Evolutionary conservation across 2,888 invertebrate genomes (phyloP), one percentile per base, ranked within the genome.

Genomic region (Apamea epomidion): DNA sequence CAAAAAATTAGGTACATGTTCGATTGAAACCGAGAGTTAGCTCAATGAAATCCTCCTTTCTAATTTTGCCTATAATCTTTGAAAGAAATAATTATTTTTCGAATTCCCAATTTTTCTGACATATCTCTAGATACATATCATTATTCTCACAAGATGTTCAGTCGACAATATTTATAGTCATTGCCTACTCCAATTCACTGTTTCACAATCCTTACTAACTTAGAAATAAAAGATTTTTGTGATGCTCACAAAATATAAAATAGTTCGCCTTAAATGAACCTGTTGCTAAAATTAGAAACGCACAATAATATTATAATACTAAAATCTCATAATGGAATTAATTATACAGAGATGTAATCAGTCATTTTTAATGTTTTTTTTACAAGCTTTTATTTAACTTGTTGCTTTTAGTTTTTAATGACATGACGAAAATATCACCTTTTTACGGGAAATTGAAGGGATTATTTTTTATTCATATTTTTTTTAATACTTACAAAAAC

Each of bases 91-190:
- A 74, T 67, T 88, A 81, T 86, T 85, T 78, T 78, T 88, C 69
- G 74, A 76, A 21, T 68, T 76, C 75, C 42, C 69, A 77, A 74
- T 78, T 88, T 84, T 88, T 83, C 83, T 88, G 81, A 92, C 93
- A 94, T 94, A 94, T 94, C 94, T 89, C 87, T 81, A 83, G 80
- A 91, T 90, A 93, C 94, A 94, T 94, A 94, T 94, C 94, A 92
- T 87, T 75, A 82, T 65, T 42, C 62, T 78, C 82, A 78, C 67
- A 74, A 42, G 70, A 82, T 79, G 71, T 85, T 83, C 42, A 69
- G 84, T 74, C 65, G 68, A 74, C 74, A 81, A 76, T 71, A 79
- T 79, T 45, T 48, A 74, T 58, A 72, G 25, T 25, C 74, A 71
- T 73, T 70, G 68, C 76, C 32, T 67, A 69, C 42, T 48, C 54